Evolutionary conservation across 2,797 vertebrate species (phyloP), one percentile per base, ranked within the genome.

Genomic region (Phoeniculus purpureus): DNA sequence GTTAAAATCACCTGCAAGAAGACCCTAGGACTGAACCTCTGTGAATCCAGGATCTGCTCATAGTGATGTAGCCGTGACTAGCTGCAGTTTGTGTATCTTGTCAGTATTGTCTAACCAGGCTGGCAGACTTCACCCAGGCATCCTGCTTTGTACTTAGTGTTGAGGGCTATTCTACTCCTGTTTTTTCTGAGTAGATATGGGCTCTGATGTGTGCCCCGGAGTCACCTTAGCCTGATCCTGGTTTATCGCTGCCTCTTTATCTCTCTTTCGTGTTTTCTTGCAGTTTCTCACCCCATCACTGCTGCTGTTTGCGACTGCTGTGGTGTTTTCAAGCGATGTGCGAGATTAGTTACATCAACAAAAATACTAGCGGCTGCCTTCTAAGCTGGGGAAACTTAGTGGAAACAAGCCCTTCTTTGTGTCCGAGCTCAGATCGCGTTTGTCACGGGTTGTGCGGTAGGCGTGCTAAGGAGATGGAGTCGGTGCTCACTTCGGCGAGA

Each of bases 341-440:
- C 2, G 22, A 79, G 32, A 72, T 68, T 1, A 3, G 66, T 70
- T 68, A 48, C 48, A 61, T 68, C 45, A 23, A 32, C 0, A 0
- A 61, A 85, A 87, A 45, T 48, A 37, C 51, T 50, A 8, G 27
- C 47, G 93, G 37, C 78, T 85, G 59, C 34, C 32, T 72, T 65
- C 66, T 85, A 43, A 22, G 88, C 47, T 48, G 67, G 29, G 68
- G 81, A 87, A 92, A 15, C 65, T 58, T 77, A 81, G 87, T 71
- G 80, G 20, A 85, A 92, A 94, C 93, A 96, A 87, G 5, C 79
- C 51, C 34, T 47, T 58, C 93, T 95, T 93, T 96, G 94, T 96
- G 21, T 55, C 51, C 0, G 1, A 9, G 56, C 89, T 29, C 72
- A 31, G 84, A 89, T 93, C 48, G 15, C 78, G 74, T 61, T 54